Percentiles rank a stretch among this genome's conserved stretches.
Conservation (phyloP, 2,797 vertebrate genomes). For the Cyclura pinguis region DNA sequence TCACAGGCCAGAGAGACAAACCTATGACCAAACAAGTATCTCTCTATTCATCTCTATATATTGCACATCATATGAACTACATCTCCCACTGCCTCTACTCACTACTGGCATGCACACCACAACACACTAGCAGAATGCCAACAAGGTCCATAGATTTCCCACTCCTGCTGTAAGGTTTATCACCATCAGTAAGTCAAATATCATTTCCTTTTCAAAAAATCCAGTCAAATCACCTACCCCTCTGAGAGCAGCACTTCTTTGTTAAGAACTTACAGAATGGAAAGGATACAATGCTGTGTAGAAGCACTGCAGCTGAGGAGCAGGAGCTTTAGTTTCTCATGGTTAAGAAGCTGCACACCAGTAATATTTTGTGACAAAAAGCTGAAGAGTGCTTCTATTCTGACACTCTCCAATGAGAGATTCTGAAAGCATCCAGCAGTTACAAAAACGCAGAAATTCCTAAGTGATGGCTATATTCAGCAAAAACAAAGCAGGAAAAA, state of each 20-base stretch:
- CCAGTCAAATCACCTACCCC: not conserved
- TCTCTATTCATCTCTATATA: no score
- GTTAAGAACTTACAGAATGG: not conserved
- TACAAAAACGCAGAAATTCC: not conserved
- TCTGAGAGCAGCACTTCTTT: not conserved
- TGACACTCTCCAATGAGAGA: not conserved
- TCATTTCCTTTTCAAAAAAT: not conserved
- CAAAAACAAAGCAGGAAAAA: not conserved
- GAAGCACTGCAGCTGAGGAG: not conserved
- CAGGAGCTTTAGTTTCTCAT: not conserved
- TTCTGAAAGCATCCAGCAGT: not conserved
- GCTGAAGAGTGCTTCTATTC: not conserved
- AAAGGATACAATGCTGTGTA: not conserved
- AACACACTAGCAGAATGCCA: not conserved
- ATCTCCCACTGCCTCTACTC: no score
- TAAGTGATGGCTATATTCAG: not conserved
- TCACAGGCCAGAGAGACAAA: no score
- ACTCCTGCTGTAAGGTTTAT: not conserved
- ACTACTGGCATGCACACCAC: not conserved
- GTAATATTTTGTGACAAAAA: not conserved
- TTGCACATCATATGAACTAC: no score
- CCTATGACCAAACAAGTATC: no score
- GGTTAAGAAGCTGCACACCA: not conserved
- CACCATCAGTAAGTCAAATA: not conserved
- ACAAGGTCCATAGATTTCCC: no score